Evolutionary conservation across 1,140 invertebrate genomes (phyloP).

Genomic region (Aphaenogaster floridana): DNA sequence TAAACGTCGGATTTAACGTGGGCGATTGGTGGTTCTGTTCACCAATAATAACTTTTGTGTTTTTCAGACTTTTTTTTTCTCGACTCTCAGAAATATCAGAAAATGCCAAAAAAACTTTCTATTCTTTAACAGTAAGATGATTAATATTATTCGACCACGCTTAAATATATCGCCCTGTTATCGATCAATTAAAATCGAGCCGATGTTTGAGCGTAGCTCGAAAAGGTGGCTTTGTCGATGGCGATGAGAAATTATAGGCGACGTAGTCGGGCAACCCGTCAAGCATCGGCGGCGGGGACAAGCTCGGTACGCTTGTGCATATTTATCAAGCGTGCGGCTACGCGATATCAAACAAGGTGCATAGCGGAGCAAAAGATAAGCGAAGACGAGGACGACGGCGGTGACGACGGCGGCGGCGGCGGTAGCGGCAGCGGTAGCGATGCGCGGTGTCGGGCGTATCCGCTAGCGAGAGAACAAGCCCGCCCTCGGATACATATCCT

Average conservation of each 20-base stretch:
- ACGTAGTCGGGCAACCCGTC: conserved; percentile 13
- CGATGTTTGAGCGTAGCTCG: neutral
- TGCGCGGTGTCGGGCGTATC: conserved; percentile 56
- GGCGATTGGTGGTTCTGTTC: neutral
- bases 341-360: conserved; percentile 62
- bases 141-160: neutral
- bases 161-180: neutral
- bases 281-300: conserved; percentile 27
- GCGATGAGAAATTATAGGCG: conserved; percentile 37
- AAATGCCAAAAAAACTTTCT: neutral
- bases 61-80: neutral
- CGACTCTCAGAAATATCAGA: neutral
- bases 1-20: neutral
- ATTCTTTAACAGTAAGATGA: neutral
- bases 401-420: neutral
- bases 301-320: conserved; percentile 61
- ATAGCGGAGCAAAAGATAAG: conserved; percentile 53
- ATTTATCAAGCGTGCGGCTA: conserved; percentile 57
- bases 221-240: conserved; percentile 13
- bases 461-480: conserved; percentile 57
- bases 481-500: conserved; percentile 62
- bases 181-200: conserved; percentile 30
- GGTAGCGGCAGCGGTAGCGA: neutral
- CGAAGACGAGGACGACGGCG: conserved; percentile 46
- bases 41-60: neutral